phyloP scores from a whole-genome alignment of 2,113 vertebrate species.

The Cryptomyrus ogoouensis region DNA sequence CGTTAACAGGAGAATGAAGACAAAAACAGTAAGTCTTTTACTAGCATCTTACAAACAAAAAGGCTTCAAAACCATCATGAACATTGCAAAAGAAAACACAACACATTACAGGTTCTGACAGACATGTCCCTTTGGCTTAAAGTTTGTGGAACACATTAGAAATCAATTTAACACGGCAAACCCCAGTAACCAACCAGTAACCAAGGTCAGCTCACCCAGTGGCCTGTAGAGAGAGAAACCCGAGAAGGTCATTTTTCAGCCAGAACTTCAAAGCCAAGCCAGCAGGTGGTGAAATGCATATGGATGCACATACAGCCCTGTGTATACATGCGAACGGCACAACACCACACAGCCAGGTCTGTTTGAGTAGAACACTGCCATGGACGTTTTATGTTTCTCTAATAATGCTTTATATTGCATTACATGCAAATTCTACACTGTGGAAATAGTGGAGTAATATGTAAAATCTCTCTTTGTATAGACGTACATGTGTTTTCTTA shows the following conservation, averaged over 20 bases:
- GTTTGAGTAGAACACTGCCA: background rate
- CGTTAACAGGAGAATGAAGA: background rate
- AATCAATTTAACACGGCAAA: conserved; percentile 15
- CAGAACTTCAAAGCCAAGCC: background rate
- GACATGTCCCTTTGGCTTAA: background rate
- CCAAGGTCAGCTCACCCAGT: conserved; percentile 22
- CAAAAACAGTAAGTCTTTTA: background rate
- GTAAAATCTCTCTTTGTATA: background rate
- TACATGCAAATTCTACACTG: background rate
- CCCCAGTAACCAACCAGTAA: conserved; percentile 17
- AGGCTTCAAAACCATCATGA: background rate
- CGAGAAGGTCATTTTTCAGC: conserved; percentile 22
- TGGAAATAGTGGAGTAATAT: background rate
- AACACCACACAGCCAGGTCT: background rate
- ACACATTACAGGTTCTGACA: background rate
- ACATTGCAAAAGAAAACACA: background rate
- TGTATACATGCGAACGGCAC: background rate
- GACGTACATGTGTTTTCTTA: background rate
- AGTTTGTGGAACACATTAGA: conserved; percentile 21
- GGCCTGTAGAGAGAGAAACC: conserved; percentile 33
- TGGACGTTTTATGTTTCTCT: background rate
- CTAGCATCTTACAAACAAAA: background rate
- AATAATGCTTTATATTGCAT: background rate
- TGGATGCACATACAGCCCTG: no score
- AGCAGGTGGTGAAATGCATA: conserved; percentile 5